A percentile compares a stretch with the other conserved stretches of the same genome.
These are phyloP conservation scores for Hemitrygon akajei DNA, from an alignment of 2,797 vertebrate genomes.

Conservation along the genomic window DNA sequence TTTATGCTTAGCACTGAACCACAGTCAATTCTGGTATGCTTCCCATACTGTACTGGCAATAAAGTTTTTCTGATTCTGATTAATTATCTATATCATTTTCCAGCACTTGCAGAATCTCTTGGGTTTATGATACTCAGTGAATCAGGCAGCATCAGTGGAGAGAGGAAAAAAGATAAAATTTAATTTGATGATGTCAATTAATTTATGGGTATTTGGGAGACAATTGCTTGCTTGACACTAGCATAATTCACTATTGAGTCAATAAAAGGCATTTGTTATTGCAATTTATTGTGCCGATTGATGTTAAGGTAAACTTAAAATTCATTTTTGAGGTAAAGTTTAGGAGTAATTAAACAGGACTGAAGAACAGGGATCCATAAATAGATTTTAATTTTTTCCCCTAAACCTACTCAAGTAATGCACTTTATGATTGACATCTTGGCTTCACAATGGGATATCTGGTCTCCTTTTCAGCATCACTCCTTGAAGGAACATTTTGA, in stretches of 20 bases:
- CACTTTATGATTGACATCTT: not conserved
- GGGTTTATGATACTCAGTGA: too few relatives aligned
- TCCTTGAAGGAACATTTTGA: not conserved
- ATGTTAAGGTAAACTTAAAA: not conserved
- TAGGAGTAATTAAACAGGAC: not conserved
- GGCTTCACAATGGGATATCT: not conserved
- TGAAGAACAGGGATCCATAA: not conserved
- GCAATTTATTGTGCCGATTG: not conserved
- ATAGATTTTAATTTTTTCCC: not conserved
- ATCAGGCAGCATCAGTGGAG: too few relatives aligned
- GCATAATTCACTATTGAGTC: not conserved
- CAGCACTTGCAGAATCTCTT: too few relatives aligned
- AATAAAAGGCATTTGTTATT: not conserved
- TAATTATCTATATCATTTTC: too few relatives aligned
- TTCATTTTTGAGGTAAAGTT: not conserved
- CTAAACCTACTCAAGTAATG: not conserved
- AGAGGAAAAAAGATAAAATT: too few relatives aligned
- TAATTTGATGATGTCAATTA: not conserved
- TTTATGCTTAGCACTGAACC: too few relatives aligned
- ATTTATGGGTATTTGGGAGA: not conserved
- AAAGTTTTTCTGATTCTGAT: too few relatives aligned
- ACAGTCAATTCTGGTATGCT: too few relatives aligned
- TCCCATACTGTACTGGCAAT: too few relatives aligned
- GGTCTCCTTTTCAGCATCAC: not conserved
- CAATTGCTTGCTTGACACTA: not conserved